These are phyloP conservation scores for Eleutherodactylus coqui DNA, from an alignment of 2,797 vertebrate species.

Conservation along the genomic window DNA sequence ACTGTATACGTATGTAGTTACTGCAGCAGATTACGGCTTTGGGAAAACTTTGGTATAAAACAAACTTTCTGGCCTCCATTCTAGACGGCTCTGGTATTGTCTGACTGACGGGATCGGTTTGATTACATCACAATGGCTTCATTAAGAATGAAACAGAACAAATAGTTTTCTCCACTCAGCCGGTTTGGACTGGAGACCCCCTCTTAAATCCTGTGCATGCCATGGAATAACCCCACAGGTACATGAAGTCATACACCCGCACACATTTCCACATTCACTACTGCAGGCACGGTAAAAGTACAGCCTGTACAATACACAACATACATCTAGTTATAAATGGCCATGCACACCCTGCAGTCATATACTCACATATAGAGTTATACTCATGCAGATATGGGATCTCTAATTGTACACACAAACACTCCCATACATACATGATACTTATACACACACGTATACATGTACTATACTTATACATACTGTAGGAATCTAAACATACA, in stretches of 20 bases:
- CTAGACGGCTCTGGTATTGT: neutral
- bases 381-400: neutral
- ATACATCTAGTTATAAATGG: too few relatives aligned
- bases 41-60: neutral
- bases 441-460: too few relatives aligned
- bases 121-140: constrained; percentile 27
- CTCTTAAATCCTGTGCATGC: neutral
- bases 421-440: too few relatives aligned
- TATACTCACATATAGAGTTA: neutral
- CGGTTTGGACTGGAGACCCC: neutral
- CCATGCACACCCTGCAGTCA: too few relatives aligned
- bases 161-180: neutral
- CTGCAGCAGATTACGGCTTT: neutral
- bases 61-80: neutral
- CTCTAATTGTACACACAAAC: too few relatives aligned
- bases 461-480: too few relatives aligned
- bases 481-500: too few relatives aligned
- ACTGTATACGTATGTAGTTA: neutral
- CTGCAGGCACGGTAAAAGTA: too few relatives aligned
- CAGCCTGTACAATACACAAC: neutral
- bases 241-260: neutral
- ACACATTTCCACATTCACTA: neutral
- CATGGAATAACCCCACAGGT: neutral
- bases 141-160: neutral
- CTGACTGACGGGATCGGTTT: constrained; percentile 3